Percentiles rank a stretch among this genome's conserved stretches.
These are phyloP conservation scores for Zophobas morio DNA, from an alignment of 1,140 invertebrate species.

Conservation along the genomic window DNA sequence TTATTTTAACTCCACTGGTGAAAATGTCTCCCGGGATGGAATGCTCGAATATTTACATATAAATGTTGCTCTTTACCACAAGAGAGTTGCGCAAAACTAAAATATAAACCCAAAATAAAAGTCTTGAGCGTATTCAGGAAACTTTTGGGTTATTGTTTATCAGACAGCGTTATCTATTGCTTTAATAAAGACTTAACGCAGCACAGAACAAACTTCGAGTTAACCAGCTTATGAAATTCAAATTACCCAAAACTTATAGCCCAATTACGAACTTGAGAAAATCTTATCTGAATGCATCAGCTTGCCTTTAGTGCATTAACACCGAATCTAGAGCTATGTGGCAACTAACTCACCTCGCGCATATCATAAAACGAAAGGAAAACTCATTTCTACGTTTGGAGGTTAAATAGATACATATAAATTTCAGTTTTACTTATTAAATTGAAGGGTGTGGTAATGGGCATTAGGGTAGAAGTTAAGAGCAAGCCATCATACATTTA, in stretches of 20 bases:
- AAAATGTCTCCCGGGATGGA: neutral
- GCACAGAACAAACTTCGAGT: neutral
- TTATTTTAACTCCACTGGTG: no score
- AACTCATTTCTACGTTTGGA: no score
- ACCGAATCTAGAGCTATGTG: neutral
- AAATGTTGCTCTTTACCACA: slow-evolving; percentile 5
- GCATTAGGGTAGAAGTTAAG: no score
- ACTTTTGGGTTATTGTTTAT: neutral
- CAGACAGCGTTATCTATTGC: neutral
- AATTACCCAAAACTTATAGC: neutral
- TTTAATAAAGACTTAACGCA: slow-evolving; percentile 1
- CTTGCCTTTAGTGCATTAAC: slow-evolving; percentile 3
- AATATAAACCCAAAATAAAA: neutral
- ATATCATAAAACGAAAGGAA: no score
- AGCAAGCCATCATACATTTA: no score
- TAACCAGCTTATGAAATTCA: slow-evolving; percentile 8
- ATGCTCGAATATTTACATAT: slow-evolving; percentile 6
- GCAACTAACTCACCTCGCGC: neutral
- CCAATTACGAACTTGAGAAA: neutral
- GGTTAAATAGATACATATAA: no score
- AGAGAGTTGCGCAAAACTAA: neutral
- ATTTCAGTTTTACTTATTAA: no score
- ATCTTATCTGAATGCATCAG: neutral
- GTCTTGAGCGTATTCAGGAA: slow-evolving; percentile 4
- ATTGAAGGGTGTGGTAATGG: no score